phyloP scores from a whole-genome alignment of 2,797 vertebrate species.

The Spinus olivaceus region DNA sequence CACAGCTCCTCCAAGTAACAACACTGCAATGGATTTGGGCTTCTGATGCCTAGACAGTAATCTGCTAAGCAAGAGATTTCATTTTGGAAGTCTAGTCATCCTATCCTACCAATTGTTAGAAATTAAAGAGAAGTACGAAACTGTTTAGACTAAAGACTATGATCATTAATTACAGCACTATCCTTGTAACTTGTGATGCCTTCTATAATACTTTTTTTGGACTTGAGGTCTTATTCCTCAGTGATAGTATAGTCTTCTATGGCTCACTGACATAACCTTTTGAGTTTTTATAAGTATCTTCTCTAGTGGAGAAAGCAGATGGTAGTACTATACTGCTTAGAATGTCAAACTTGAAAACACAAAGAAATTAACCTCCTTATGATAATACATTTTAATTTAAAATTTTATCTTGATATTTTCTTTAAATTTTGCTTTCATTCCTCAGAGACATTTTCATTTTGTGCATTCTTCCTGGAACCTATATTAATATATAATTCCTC shows the following conservation, averaged over 20 bases:
- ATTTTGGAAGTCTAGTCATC: background rate
- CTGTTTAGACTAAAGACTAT: background rate
- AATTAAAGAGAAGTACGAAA: background rate
- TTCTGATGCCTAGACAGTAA: background rate
- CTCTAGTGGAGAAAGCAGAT: background rate
- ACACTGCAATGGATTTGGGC: background rate
- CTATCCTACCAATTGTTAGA: background rate
- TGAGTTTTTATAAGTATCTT: background rate
- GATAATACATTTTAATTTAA: background rate
- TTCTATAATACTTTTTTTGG: background rate
- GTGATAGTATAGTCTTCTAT: background rate
- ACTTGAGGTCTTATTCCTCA: background rate
- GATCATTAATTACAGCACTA: background rate
- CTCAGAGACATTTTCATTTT: background rate
- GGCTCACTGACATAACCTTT: background rate
- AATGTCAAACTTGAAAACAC: background rate
- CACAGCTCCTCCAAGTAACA: constrained; percentile 24
- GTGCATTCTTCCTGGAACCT: background rate
- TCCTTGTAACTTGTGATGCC: background rate
- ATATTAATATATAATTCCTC: background rate
- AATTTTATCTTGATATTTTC: background rate
- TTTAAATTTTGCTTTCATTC: background rate
- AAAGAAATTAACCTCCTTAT: background rate
- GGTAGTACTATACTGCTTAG: background rate
- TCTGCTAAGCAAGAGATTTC: background rate